phyloP scores from a whole-genome alignment of 2,113 vertebrate species.

The Stigmatopora nigra region DNA sequence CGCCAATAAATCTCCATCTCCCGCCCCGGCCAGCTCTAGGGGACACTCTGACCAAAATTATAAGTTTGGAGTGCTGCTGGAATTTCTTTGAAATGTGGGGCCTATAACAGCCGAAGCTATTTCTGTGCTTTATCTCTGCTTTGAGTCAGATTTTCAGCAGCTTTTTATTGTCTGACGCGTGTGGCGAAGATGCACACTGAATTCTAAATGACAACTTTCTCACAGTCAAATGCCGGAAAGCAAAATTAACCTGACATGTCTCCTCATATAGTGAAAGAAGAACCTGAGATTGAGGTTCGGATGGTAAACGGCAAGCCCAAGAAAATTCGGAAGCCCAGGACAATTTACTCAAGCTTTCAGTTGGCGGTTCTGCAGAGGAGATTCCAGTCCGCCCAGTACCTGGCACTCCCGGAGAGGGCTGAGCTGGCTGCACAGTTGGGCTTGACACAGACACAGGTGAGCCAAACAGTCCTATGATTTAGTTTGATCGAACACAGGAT shows the following conservation, averaged over 20 bases:
- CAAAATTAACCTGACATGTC: not conserved
- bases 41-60: conserved; percentile 60
- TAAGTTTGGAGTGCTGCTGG: conserved; percentile 44
- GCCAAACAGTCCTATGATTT: not conserved
- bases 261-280: conserved; percentile 76
- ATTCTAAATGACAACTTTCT: not conserved
- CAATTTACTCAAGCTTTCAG: conserved; percentile 94
- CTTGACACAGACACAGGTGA: conserved; percentile 92
- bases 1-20: conserved; percentile 56
- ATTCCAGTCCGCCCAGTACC: conserved; percentile 90
- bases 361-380: conserved; percentile 85
- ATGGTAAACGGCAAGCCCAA: conserved; percentile 94
- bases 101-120: conserved; percentile 40
- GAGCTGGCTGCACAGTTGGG: conserved; percentile 87
- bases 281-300: conserved; percentile 83
- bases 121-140: conserved; percentile 33
- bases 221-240: not conserved
- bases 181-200: not conserved
- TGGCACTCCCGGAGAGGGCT: conserved; percentile 86
- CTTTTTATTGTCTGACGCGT: not conserved
- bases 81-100: conserved; percentile 61
- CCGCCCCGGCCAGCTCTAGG: conserved; percentile 47
- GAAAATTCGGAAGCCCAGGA: conserved; percentile 89
- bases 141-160: not conserved
- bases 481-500: too few relatives aligned